Evolutionary conservation across 2,113 vertebrate species (phyloP), one percentile per base, ranked within the genome.

Genomic region (Murina feae): DNA sequence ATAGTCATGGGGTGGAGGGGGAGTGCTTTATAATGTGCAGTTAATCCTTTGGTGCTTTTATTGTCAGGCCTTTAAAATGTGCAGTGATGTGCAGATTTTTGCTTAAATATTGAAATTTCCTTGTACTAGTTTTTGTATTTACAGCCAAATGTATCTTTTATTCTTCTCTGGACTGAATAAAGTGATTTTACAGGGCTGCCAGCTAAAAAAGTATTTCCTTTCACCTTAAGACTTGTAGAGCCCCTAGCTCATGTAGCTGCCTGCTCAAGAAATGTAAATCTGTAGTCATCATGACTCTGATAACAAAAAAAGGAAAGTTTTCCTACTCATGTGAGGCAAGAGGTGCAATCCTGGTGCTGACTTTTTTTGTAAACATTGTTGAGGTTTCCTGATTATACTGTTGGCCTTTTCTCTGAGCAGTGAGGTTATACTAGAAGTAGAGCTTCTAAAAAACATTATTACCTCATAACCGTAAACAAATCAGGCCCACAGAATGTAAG

Each of bases 11-110:
- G 71, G 47, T 83, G 10, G 44, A 35, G 23, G 17, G 58, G 30
- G 23, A 58, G 35, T 35, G 47, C 51, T 44, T 39, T 18, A 39
- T 78, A 53, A 85, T 60, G 85, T 32, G 39, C 18, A 72, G 44
- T 78, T 92, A 65, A 71, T 92, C 76, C 51, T 93, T 2, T 92
- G 92, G 93, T 90, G 95, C 96, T 95, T 90, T 78, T 68, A 37
- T 89, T 94, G 92, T 78, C 37, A 85, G 85, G 87, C 53, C 83
- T 94, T 95, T 75, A 58, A 87, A 89, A 90, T 79, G 37, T 78
- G 74, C 53, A 90, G 0, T 86, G 39, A 94, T 55, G 9, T 83
- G 76, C 66, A 84, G 39, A 76, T 78, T 75, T 72, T 87, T 96
- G 55, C 90, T 75, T 79, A 80, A 86, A 72, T 55, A 84, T 30